Evolutionary conservation across 2,113 vertebrate species (phyloP), one percentile per base, ranked within the genome.

Genomic region (Gadus macrocephalus): DNA sequence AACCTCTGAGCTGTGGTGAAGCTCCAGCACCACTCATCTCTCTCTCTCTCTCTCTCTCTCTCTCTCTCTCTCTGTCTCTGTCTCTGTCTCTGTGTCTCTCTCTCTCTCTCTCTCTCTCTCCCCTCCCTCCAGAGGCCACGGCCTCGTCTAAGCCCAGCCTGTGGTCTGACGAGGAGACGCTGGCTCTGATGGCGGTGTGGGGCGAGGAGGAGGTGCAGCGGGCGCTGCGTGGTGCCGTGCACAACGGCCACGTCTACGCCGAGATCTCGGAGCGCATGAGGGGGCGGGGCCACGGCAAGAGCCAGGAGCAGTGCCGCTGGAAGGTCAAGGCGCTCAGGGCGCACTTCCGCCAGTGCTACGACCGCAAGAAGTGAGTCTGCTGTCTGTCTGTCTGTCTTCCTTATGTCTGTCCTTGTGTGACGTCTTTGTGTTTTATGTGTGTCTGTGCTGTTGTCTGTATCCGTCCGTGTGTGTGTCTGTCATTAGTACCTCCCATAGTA

Each of bases 161-260:
- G 1, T 91, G 90, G 90, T 81, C 85, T 0, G 89, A 91, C 0
- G 76, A 78, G 65, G 89, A 91, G 69, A 88, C 86, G 0, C 73
- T 82, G 55, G 83, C 78, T 0, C 83, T 91, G 0, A 89, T 91
- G 0, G 77, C 86, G n/a, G 77, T 90, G 71, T 91, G 89, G 89
- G 85, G 86, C 0, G 88, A 89, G 0, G 81, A 82, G 19, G 88
- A 90, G 7, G 75, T 89, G 2, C 89, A 89, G 83, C 77, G 71
- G 55, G 73, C 80, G 0, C 82, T 91, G 53, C 77, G 81, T 56
- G 89, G 78, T 1, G 78, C 79, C 0, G 49, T 87, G 67, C 80
- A 87, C 68, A 91, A 90, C 2, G 83, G 85, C 0, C 84, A 85
- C 1, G 74, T 91, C 63, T 91, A 91, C 38, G 79, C 81, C 1